Percentiles rank a stretch among this genome's conserved stretches.
Conservation (phyloP, 2,113 vertebrate genomes). For the Entomyzon cyanotis region DNA sequence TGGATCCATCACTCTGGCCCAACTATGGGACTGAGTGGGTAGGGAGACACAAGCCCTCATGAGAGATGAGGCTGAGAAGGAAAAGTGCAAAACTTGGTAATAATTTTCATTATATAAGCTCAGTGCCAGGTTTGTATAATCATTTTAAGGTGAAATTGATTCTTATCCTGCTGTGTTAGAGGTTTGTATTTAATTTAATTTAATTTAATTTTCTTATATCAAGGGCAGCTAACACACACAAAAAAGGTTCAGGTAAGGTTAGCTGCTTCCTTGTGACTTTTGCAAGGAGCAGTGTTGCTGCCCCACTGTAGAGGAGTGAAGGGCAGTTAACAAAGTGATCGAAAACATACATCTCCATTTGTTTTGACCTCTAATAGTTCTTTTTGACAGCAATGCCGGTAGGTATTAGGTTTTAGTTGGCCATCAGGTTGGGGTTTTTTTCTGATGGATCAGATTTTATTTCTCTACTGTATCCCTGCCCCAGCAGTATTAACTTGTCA, state of each 20-base stretch:
- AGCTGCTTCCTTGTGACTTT: neutral
- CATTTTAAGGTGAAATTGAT: neutral
- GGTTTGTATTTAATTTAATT: neutral
- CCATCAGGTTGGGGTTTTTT: neutral
- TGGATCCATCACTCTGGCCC: neutral
- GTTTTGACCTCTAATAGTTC: neutral
- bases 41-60: fast-evolving
- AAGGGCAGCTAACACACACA: neutral
- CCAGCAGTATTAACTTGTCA: neutral
- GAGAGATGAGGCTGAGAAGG: neutral
- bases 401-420: neutral
- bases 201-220: neutral
- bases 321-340: neutral
- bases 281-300: neutral
- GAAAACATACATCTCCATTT: neutral
- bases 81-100: neutral
- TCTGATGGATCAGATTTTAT: neutral
- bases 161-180: neutral
- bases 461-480: neutral
- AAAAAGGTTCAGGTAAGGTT: neutral
- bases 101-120: neutral
- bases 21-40: fast-evolving
- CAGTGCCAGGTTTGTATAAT: neutral
- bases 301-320: neutral
- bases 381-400: neutral